phyloP scores from a whole-genome alignment of 2,113 vertebrate species.

The Nasalis larvatus region DNA sequence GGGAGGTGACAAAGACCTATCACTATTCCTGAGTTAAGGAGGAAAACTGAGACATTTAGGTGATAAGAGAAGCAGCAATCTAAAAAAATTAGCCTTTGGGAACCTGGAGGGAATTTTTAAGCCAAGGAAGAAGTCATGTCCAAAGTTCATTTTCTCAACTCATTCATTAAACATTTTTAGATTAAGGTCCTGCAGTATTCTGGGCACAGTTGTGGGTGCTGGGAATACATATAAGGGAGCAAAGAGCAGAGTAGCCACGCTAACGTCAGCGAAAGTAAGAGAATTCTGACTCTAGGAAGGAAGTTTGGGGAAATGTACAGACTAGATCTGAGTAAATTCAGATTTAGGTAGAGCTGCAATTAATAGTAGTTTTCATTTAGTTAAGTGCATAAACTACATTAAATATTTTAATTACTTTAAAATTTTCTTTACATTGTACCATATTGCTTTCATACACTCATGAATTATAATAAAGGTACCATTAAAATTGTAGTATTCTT shows the following conservation, averaged over 20 bases:
- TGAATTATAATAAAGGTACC: not conserved
- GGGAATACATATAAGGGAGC: not conserved
- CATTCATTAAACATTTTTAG: not conserved
- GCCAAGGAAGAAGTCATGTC: not conserved
- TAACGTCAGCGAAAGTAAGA: not conserved
- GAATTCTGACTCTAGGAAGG: not conserved
- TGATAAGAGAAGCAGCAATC: not conserved
- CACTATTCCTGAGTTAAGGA: not conserved
- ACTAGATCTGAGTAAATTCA: not conserved
- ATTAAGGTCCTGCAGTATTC: not conserved
- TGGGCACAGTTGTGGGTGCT: not conserved
- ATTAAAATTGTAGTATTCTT: constrained; percentile 2
- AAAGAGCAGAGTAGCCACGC: not conserved
- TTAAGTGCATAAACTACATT: not conserved
- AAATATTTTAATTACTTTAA: constrained; percentile 32
- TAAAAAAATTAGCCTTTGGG: not conserved
- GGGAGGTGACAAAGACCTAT: not conserved
- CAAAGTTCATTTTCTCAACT: not conserved
- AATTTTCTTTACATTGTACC: not conserved
- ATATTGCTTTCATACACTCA: not conserved
- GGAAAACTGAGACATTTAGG: not conserved
- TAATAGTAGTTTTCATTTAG: not conserved
- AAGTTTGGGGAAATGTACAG: not conserved
- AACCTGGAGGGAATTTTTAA: not conserved
- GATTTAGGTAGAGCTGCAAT: not conserved